phyloP scores from a whole-genome alignment of 2,113 vertebrate genomes.

The Chloroceryle aenea region DNA sequence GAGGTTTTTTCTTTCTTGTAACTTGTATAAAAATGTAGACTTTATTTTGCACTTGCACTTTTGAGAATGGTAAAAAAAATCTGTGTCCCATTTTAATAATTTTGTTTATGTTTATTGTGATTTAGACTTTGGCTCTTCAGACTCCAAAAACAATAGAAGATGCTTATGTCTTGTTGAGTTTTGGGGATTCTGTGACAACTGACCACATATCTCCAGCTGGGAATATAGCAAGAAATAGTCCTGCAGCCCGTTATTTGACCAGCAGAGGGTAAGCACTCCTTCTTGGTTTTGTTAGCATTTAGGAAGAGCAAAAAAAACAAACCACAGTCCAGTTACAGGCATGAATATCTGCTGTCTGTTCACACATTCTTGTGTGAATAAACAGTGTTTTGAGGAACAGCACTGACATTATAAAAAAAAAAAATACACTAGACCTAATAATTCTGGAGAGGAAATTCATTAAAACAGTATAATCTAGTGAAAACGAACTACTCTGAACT shows the following conservation, averaged over 20 bases:
- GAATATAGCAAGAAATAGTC: conserved; percentile 94
- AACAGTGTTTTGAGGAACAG: not conserved
- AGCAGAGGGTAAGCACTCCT: conserved; percentile 82
- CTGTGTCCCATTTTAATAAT: not conserved
- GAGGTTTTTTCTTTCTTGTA: not conserved
- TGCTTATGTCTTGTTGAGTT: conserved; percentile 90
- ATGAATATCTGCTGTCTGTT: not conserved
- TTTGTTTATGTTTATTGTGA: not conserved
- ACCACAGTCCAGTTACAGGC: not conserved
- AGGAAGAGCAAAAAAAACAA: not conserved
- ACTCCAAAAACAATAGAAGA: conserved; percentile 82
- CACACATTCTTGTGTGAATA: not conserved
- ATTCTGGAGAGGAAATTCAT: not conserved
- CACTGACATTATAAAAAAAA: not conserved
- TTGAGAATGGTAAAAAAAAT: not conserved
- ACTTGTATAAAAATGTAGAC: not conserved
- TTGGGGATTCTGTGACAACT: conserved; percentile 97
- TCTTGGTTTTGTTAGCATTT: not conserved
- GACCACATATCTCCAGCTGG: conserved; percentile 98
- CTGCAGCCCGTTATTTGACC: conserved; percentile 91
- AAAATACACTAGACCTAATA: not conserved
- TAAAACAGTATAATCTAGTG: not conserved
- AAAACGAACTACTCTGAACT: not conserved
- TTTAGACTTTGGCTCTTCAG: conserved; percentile 85
- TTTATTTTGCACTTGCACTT: not conserved